These are phyloP conservation scores for Poecile atricapillus DNA, from an alignment of 2,113 vertebrate species.

Conservation along the genomic window DNA sequence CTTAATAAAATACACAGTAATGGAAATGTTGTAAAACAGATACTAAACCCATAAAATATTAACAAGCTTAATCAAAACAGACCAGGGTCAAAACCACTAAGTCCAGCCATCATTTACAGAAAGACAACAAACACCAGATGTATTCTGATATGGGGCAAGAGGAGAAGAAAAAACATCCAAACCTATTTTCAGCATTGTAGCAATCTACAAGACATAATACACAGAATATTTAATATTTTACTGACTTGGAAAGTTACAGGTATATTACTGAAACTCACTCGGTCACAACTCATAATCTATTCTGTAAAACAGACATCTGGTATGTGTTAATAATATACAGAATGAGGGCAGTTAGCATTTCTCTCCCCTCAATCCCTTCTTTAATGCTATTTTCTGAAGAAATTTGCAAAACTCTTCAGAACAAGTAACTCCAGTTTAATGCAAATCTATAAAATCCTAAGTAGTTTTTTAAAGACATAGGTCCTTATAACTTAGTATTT, in stretches of 20 bases:
- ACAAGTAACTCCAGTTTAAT: background rate
- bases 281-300: background rate
- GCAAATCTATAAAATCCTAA: background rate
- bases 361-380: background rate
- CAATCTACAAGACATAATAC: background rate
- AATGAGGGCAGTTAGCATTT: background rate
- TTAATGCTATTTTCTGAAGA: background rate
- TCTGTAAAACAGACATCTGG: background rate
- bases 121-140: conserved; percentile 39
- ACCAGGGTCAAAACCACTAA: conserved; percentile 34
- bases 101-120: background rate
- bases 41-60: conserved; percentile 56
- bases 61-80: conserved; percentile 58
- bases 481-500: background rate
- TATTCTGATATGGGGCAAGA: background rate
- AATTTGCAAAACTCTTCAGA: background rate
- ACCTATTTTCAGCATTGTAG: background rate
- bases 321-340: background rate
- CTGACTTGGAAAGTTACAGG: background rate
- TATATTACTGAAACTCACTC: background rate
- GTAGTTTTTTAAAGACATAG: background rate
- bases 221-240: background rate
- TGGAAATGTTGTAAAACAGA: conserved; percentile 61
- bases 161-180: background rate
- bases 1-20: conserved; percentile 64